phyloP scores from a whole-genome alignment of 2,113 vertebrate species.

The Nesoenas mayeri region DNA sequence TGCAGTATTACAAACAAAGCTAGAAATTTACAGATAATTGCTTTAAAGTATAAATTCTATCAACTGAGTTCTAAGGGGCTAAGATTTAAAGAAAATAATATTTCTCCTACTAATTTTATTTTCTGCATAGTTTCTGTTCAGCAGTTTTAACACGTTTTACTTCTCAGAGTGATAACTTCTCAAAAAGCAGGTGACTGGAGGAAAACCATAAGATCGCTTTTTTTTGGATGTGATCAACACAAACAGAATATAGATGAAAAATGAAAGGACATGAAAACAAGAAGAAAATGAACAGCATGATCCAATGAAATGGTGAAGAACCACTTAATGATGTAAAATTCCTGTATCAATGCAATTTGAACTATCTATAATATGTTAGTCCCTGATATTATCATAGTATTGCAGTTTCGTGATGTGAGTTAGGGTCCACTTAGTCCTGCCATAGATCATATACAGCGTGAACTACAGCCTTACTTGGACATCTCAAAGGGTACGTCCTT shows the following conservation, averaged over 20 bases:
- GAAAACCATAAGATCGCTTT: not conserved
- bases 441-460: not conserved
- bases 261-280: not conserved
- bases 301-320: not conserved
- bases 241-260: not conserved
- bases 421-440: not conserved
- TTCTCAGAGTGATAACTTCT: not conserved
- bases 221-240: not conserved
- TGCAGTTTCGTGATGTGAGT: not conserved
- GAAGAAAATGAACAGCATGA: not conserved
- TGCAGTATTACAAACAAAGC: not conserved
- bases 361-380: not conserved
- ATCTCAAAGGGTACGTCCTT: not conserved
- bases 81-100: not conserved
- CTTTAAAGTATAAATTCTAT: not conserved
- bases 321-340: not conserved
- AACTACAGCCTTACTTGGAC: not conserved
- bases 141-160: not conserved
- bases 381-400: not conserved
- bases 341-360: not conserved
- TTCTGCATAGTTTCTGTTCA: not conserved
- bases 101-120: not conserved
- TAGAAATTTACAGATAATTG: not conserved
- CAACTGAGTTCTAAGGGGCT: not conserved
- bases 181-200: not conserved